These are phyloP conservation scores for Plectus sambesii DNA, from an alignment of 1,140 invertebrate species.

Conservation along the genomic window DNA sequence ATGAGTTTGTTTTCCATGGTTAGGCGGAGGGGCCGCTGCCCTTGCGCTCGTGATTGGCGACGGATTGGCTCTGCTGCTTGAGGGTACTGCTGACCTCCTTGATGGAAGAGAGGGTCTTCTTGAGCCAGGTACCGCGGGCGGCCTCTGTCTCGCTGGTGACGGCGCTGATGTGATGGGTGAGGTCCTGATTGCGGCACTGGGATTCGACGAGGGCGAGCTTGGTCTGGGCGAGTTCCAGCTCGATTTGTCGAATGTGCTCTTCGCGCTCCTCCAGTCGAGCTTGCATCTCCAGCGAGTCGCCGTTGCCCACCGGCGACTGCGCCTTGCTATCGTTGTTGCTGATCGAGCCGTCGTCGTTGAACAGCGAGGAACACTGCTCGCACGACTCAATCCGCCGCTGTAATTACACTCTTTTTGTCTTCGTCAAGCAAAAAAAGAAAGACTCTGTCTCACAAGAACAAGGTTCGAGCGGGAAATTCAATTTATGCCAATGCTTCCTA, in stretches of 20 bases:
- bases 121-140: slow-evolving; percentile 32
- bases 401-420: no score
- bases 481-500: no score
- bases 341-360: no score
- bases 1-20: no score
- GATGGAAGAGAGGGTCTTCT: slow-evolving; percentile 39
- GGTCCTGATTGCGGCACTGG: slow-evolving; percentile 83
- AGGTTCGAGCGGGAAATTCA: no score
- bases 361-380: no score
- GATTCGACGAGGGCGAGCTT: slow-evolving; percentile 92
- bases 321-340: slow-evolving; percentile 22
- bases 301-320: slow-evolving; percentile 16
- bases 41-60: no score
- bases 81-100: slow-evolving; percentile 50
- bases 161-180: slow-evolving; percentile 31
- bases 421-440: no score
- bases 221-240: slow-evolving; percentile 85
- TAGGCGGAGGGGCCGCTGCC: no score
- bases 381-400: no score
- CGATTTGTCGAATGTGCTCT: slow-evolving; percentile 53
- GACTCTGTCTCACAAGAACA: no score
- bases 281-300: slow-evolving; percentile 21
- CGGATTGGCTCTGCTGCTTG: slow-evolving; percentile 27
- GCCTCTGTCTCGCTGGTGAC: slow-evolving; percentile 20
- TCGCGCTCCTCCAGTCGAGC: slow-evolving; percentile 32